These are phyloP conservation scores for Streblospio benedicti DNA, from an alignment of 1,140 invertebrate species.

Conservation along the genomic window DNA sequence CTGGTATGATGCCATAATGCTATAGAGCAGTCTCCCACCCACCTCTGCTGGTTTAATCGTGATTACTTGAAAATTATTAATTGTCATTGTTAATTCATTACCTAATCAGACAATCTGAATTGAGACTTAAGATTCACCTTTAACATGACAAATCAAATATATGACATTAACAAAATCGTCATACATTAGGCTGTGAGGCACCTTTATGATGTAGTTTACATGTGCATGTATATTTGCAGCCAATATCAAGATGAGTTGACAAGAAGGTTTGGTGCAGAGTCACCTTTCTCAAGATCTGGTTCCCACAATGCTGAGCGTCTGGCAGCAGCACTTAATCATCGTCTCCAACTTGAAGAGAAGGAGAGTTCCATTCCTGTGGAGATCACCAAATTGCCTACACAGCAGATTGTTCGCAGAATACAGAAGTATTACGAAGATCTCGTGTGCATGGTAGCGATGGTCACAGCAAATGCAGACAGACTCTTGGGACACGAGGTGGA, in stretches of 20 bases:
- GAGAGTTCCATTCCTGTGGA: no score
- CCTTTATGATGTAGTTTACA: not conserved
- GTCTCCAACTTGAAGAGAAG: constrained; percentile 9
- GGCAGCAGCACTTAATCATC: constrained; percentile 8
- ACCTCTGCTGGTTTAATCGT: constrained; percentile 6
- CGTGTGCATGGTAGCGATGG: no score
- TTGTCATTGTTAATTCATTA: constrained; percentile 5
- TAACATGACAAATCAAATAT: not conserved
- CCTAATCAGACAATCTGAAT: not conserved
- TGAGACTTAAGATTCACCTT: no score
- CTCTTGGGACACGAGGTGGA: no score
- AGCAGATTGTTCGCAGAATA: no score
- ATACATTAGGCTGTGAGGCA: not conserved
- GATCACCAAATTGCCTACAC: no score
- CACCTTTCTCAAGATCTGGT: not conserved
- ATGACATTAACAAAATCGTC: constrained; percentile 1
- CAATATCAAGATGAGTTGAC: constrained; percentile 4
- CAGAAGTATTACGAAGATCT: no score
- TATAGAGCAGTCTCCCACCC: no score
- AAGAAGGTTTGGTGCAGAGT: constrained; percentile 2
- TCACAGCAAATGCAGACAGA: no score
- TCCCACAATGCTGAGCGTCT: not conserved
- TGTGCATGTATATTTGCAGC: not conserved
- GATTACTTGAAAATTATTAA: constrained; percentile 11
- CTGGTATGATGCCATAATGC: no score